A percentile compares a stretch with the other conserved stretches of the same genome.
Conservation (phyloP, 2,888 invertebrate species). For the Xestia rhomboidea region DNA sequence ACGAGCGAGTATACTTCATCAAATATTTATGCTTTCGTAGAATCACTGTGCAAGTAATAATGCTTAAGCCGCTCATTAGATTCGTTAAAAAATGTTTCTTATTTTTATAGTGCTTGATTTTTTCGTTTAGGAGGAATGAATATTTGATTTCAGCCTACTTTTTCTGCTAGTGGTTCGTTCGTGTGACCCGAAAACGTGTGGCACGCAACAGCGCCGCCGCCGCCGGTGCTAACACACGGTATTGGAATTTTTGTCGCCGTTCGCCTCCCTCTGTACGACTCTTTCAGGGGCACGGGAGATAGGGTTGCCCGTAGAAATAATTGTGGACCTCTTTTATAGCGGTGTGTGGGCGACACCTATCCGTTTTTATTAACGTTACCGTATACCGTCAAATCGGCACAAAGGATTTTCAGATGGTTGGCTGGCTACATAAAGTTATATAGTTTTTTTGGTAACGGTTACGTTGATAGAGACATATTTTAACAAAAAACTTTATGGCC, state of each 20-base stretch:
- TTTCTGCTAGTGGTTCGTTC: slow-evolving; percentile 80
- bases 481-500: background rate
- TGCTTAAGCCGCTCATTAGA: slow-evolving; percentile 45
- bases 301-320: slow-evolving; percentile 77
- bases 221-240: slow-evolving; percentile 71
- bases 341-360: slow-evolving; percentile 74
- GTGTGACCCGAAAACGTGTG: slow-evolving; percentile 84
- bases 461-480: slow-evolving; percentile 21
- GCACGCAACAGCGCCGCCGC: slow-evolving; percentile 78
- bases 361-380: slow-evolving; percentile 75
- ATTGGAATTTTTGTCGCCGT: slow-evolving; percentile 82
- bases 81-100: slow-evolving; percentile 40
- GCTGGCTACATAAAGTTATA: slow-evolving; percentile 64
- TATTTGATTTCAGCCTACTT: slow-evolving; percentile 81
- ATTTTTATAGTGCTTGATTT: slow-evolving; percentile 32
- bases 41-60: slow-evolving; percentile 33
- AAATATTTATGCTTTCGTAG: slow-evolving; percentile 42
- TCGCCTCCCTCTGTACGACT: slow-evolving; percentile 73
- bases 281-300: slow-evolving; percentile 71
- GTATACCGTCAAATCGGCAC: slow-evolving; percentile 73
- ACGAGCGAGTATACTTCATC: slow-evolving; percentile 53
- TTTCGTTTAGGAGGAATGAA: slow-evolving; percentile 72
- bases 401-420: slow-evolving; percentile 74
- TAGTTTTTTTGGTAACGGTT: slow-evolving; percentile 52
- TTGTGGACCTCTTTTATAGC: slow-evolving; percentile 77